Evolutionary conservation across 2,888 invertebrate species (phyloP).

Genomic region (Nomada fucata): DNA sequence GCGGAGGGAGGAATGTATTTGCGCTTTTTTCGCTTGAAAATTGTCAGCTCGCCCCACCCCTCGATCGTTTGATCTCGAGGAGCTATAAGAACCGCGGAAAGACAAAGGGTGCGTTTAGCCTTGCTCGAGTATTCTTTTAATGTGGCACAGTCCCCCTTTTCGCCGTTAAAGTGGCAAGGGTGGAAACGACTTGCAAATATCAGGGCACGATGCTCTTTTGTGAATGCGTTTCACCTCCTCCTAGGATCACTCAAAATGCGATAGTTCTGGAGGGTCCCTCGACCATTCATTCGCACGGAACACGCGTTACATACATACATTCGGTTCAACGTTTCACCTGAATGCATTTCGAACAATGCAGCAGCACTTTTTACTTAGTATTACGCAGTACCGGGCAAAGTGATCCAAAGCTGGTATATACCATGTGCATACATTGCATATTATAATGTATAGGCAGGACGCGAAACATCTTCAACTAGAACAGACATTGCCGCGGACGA

Average conservation of each 20-base stretch:
- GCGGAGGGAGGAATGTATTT: background rate
- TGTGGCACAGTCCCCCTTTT: slow-evolving; percentile 63
- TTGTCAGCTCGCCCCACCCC: slow-evolving; percentile 46
- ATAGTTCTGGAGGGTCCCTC: slow-evolving; percentile 53
- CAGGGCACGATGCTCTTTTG: slow-evolving; percentile 67
- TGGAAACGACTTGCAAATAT: slow-evolving; percentile 68
- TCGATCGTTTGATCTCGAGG: slow-evolving; percentile 66
- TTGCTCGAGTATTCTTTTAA: slow-evolving; percentile 67
- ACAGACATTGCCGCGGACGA: background rate
- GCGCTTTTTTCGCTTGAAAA: slow-evolving; percentile 4
- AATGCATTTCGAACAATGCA: slow-evolving; percentile 15
- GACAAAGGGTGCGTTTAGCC: slow-evolving; percentile 71
- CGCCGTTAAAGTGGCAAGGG: slow-evolving; percentile 54
- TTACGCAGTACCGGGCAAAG: background rate
- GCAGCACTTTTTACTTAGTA: slow-evolving; percentile 26
- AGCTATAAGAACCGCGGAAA: slow-evolving; percentile 52
- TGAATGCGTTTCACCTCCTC: slow-evolving; percentile 45
- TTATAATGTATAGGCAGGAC: no score
- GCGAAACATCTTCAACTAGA: no score
- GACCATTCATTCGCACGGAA: slow-evolving; percentile 39
- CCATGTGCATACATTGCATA: no score
- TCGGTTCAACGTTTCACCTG: slow-evolving; percentile 29
- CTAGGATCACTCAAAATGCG: slow-evolving; percentile 55
- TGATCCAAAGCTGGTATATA: no score
- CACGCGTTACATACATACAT: slow-evolving; percentile 33